These are phyloP conservation scores for Romanogobio albipinnatus DNA, from an alignment of 2,113 vertebrate genomes.

Conservation along the genomic window DNA sequence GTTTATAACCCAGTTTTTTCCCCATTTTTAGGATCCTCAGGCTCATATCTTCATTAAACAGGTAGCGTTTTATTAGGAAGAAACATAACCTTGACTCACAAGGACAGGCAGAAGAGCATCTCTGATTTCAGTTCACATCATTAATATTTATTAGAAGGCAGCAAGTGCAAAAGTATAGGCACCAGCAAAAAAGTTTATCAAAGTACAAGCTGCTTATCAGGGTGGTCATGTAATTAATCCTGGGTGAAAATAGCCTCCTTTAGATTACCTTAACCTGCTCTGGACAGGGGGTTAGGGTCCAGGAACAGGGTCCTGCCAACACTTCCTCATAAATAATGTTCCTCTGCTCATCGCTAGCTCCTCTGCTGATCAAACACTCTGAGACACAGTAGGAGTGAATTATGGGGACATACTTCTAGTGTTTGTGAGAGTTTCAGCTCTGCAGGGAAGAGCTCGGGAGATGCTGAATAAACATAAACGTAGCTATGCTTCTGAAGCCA, in stretches of 20 bases:
- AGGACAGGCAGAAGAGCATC: slow-evolving; percentile 40
- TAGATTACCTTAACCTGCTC: slow-evolving; percentile 43
- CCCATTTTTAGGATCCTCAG: not conserved
- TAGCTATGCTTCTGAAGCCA: slow-evolving; percentile 30
- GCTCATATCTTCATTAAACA: slow-evolving; percentile 54
- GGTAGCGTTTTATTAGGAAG: slow-evolving; percentile 48
- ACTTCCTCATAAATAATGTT: slow-evolving; percentile 44
- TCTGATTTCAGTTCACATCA: slow-evolving; percentile 48
- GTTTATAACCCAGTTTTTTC: not conserved
- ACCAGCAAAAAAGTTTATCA: slow-evolving; percentile 59
- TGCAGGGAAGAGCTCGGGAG: not conserved
- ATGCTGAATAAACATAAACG: slow-evolving; percentile 29
- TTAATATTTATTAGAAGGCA: slow-evolving; percentile 62
- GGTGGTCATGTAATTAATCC: slow-evolving; percentile 57
- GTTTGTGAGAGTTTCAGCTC: slow-evolving; percentile 21
- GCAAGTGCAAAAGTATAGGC: slow-evolving; percentile 44
- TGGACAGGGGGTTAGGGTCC: slow-evolving; percentile 8
- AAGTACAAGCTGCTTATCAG: slow-evolving; percentile 57
- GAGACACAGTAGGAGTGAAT: slow-evolving; percentile 14
- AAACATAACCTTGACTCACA: slow-evolving; percentile 58
- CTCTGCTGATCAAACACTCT: slow-evolving; percentile 48
- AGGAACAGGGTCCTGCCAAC: slow-evolving; percentile 32
- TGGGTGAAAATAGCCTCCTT: slow-evolving; percentile 40
- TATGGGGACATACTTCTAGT: not conserved
- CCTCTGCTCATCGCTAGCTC: slow-evolving; percentile 38